Evolutionary conservation across 2,888 invertebrate genomes (phyloP).

Genomic region (Acanthacorydalis orientalis): DNA sequence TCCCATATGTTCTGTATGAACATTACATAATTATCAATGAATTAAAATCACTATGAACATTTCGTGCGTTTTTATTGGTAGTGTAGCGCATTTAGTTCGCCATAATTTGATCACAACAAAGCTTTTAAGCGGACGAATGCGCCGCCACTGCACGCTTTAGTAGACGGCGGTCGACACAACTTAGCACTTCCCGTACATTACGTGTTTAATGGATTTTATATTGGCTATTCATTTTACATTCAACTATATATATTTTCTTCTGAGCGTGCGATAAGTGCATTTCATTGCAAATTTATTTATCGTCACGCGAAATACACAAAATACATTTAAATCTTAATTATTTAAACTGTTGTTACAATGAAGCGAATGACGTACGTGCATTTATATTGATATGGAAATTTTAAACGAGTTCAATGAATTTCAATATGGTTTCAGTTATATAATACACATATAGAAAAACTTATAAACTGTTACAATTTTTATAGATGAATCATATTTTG

Average conservation of each 20-base stretch:
- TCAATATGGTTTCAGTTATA: too few relatives aligned
- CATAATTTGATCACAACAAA: background rate
- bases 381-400: too few relatives aligned
- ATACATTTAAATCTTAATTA: background rate
- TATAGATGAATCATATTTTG: too few relatives aligned
- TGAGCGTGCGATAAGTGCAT: background rate
- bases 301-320: background rate
- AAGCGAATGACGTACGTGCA: too few relatives aligned
- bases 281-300: background rate
- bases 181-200: slow-evolving; percentile 4
- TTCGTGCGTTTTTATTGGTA: too few relatives aligned
- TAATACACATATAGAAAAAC: too few relatives aligned
- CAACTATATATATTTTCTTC: background rate
- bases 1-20: too few relatives aligned
- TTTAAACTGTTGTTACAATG: background rate
- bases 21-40: too few relatives aligned
- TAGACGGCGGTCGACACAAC: slow-evolving; percentile 1
- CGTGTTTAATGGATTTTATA: slow-evolving; percentile 5
- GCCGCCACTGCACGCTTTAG: background rate
- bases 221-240: slow-evolving; percentile 6
- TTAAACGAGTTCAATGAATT: too few relatives aligned
- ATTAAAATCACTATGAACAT: too few relatives aligned
- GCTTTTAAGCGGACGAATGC: background rate
- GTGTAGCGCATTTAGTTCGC: background rate
- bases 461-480: too few relatives aligned